Evolutionary conservation across 2,888 invertebrate species (phyloP).

Genomic region (Mimas tiliae): DNA sequence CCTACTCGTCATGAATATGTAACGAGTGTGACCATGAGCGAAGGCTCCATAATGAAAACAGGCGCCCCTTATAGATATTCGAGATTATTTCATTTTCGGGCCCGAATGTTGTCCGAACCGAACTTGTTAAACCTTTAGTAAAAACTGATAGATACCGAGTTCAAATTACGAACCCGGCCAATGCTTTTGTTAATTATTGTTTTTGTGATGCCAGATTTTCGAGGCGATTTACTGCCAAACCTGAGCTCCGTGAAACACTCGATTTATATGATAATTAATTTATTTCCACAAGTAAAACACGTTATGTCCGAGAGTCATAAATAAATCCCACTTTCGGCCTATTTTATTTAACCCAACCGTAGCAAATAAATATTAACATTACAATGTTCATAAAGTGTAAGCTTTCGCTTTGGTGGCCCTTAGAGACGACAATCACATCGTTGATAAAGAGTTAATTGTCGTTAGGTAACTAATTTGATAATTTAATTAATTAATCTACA

Average conservation of each 20-base stretch:
- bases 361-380: background rate
- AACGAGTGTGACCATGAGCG: constrained; percentile 40
- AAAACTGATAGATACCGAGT: constrained; percentile 1
- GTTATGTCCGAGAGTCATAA: background rate
- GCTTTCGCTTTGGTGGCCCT: too few species aligned
- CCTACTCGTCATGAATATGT: constrained; percentile 46
- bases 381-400: too few species aligned
- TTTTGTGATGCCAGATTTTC: background rate
- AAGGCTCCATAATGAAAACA: constrained; percentile 42
- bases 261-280: constrained; percentile 42
- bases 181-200: constrained; percentile 20
- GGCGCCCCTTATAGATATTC: constrained; percentile 38
- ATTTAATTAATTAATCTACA: background rate
- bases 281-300: constrained; percentile 34
- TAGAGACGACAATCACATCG: background rate
- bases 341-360: background rate
- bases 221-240: background rate
- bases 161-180: too few species aligned
- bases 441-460: background rate
- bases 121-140: background rate
- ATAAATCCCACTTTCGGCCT: background rate
- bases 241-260: background rate
- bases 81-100: constrained; percentile 41
- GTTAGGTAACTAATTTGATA: background rate
- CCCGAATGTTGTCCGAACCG: background rate